Conservation (phyloP, 2,797 vertebrate genomes). For the Monodelphis domestica region DNA sequence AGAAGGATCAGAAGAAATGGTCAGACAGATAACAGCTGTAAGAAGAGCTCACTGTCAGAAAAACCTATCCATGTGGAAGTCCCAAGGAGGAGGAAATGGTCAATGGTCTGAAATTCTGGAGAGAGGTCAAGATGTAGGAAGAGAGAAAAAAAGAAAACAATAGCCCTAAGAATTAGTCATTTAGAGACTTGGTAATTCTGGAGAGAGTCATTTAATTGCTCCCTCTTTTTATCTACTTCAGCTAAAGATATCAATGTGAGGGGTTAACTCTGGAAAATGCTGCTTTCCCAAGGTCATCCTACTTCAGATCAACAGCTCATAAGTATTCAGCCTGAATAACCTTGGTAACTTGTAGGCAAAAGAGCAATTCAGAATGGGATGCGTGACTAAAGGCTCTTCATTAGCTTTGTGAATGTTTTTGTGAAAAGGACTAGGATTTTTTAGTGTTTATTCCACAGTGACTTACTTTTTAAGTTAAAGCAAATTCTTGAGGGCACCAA, state of each 20-base stretch:
- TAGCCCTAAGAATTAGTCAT: not conserved
- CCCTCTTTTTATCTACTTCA: not conserved
- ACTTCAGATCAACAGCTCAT: not conserved
- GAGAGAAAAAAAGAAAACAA: not conserved
- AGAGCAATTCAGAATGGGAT: not conserved
- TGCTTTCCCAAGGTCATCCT: not conserved
- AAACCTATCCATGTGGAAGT: not conserved
- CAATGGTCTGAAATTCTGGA: not conserved
- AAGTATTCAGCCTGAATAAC: not conserved
- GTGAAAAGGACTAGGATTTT: constrained; percentile 2
- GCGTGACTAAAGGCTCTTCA: not conserved
- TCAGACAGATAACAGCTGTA: not conserved
- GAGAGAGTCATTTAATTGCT: not conserved
- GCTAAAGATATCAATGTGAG: not conserved
- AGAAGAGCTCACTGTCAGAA: not conserved
- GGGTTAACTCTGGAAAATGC: not conserved
- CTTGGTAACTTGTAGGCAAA: not conserved
- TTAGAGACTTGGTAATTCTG: not conserved
- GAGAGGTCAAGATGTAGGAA: not conserved
- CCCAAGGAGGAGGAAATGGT: not conserved
- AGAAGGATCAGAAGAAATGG: not conserved
- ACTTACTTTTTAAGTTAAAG: constrained; percentile 54
- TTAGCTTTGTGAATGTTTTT: not conserved
- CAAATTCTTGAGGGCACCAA: constrained; percentile 31
- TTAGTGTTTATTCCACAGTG: constrained; percentile 7